Evolutionary conservation across 2,113 vertebrate genomes (phyloP).

Genomic region (Vicugna pacos): DNA sequence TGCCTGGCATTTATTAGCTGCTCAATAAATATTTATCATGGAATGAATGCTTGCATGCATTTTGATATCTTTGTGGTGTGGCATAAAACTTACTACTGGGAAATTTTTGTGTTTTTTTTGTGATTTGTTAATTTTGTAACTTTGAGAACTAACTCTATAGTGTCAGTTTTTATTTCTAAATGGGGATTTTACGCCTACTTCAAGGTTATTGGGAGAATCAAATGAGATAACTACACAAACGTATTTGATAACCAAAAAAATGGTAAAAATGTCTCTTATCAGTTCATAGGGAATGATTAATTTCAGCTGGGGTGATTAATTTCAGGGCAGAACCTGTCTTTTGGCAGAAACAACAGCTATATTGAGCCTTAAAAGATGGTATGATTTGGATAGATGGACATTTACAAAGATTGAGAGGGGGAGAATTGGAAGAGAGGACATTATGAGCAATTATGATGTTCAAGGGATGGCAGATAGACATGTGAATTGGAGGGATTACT

Average conservation of each 20-base stretch:
- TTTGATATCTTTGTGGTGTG: neutral
- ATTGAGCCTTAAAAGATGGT: neutral
- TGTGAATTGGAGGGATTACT: neutral
- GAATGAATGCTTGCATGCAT: neutral
- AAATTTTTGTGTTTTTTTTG: neutral
- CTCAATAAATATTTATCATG: conserved; percentile 20
- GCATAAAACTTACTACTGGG: neutral
- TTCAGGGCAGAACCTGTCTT: neutral
- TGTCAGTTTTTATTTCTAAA: conserved; percentile 15
- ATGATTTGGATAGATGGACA: neutral
- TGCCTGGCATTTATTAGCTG: neutral
- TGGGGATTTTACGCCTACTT: neutral
- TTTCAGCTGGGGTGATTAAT: neutral
- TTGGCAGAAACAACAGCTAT: neutral
- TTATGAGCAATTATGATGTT: neutral
- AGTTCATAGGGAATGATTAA: neutral
- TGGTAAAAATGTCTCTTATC: neutral
- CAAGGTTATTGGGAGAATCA: neutral
- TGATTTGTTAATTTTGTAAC: conserved; percentile 5
- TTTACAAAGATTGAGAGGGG: neutral
- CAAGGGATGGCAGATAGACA: neutral
- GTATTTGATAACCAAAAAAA: neutral
- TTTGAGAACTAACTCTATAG: neutral
- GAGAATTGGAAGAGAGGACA: neutral
- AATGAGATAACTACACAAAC: conserved; percentile 4